These are phyloP conservation scores for Papilio elwesi DNA, from an alignment of 2,888 invertebrate genomes.

Conservation along the genomic window DNA sequence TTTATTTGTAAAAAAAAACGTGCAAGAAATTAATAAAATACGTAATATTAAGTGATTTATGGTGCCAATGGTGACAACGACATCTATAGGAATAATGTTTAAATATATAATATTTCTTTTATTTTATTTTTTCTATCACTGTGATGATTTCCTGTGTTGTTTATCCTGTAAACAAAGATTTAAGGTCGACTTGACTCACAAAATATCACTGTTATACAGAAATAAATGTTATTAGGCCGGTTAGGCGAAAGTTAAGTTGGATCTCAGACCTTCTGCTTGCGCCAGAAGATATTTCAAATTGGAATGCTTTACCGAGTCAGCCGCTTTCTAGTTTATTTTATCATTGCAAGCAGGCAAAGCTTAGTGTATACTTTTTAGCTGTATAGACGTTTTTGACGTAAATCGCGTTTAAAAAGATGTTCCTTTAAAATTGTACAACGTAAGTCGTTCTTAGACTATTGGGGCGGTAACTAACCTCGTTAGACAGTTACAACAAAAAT, in stretches of 20 bases:
- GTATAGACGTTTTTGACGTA: background rate
- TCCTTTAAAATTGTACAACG: background rate
- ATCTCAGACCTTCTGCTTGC: background rate
- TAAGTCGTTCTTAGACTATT: background rate
- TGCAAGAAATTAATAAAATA: too few species aligned
- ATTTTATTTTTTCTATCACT: too few species aligned
- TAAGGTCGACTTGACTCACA: too few species aligned
- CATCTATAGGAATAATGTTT: too few species aligned
- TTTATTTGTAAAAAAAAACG: too few species aligned
- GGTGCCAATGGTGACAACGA: too few species aligned
- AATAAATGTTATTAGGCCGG: background rate
- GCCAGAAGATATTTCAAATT: constrained; percentile 2
- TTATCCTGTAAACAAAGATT: too few species aligned
- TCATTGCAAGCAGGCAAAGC: constrained; percentile 1
- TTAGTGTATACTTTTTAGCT: background rate
- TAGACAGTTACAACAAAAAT: background rate
- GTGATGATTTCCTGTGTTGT: too few species aligned
- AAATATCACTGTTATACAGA: background rate
- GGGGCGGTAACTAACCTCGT: background rate
- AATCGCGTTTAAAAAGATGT: constrained; percentile 5
- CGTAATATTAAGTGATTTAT: too few species aligned
- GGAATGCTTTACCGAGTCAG: background rate
- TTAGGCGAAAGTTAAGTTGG: background rate
- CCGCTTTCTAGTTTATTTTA: background rate
- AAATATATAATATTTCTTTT: too few species aligned